Conservation (phyloP, 2,797 vertebrate species). For the Strix occidentalis region DNA sequence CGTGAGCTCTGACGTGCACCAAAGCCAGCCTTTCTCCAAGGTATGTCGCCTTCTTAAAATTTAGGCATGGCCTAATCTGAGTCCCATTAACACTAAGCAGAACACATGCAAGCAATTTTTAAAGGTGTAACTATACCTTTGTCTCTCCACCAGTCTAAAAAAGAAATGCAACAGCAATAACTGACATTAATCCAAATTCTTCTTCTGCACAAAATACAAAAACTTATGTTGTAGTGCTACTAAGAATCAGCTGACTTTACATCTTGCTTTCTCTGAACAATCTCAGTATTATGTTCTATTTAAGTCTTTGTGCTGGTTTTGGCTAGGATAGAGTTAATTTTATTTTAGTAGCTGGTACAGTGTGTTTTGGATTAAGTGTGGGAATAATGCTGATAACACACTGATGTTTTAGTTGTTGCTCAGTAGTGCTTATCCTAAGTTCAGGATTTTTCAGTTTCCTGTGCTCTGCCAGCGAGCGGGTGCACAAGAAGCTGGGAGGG, state of each 20-base stretch:
- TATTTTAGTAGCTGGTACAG: no score
- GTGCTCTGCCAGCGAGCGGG: no score
- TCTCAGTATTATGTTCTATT: constrained; percentile 13
- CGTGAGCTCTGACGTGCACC: not conserved
- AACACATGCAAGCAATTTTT: not conserved
- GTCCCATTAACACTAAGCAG: not conserved
- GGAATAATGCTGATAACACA: no score
- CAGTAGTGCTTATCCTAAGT: no score
- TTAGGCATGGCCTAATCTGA: not conserved
- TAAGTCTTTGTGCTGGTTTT: not conserved
- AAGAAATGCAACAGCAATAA: not conserved
- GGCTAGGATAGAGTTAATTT: no score
- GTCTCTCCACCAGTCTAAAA: not conserved
- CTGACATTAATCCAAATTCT: not conserved
- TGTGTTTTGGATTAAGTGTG: no score
- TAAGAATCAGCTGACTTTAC: constrained; percentile 5
- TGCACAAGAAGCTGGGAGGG: no score
- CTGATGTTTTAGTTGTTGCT: no score
- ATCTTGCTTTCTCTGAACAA: constrained; percentile 8
- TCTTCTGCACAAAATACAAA: not conserved
- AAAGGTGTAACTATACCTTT: not conserved
- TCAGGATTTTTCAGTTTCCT: no score
- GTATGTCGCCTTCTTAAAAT: not conserved
- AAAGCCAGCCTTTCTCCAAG: not conserved
- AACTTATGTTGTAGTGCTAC: not conserved